Evolutionary conservation across 2,888 invertebrate genomes (phyloP).

Genomic region (Apodemia mormo): DNA sequence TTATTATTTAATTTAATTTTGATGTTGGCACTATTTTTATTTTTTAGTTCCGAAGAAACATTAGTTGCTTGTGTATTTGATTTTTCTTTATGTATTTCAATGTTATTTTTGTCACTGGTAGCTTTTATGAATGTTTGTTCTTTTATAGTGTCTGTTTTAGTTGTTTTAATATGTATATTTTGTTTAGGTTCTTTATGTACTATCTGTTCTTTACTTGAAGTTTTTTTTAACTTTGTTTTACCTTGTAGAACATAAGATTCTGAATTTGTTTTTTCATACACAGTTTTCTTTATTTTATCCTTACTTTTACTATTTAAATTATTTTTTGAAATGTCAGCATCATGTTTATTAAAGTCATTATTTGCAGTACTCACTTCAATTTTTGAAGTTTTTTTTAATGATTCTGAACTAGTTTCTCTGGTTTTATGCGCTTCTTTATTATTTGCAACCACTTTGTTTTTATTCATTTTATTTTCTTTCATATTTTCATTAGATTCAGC

Average conservation of each 20-base stretch:
- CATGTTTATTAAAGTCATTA: not conserved
- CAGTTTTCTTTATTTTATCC: not conserved
- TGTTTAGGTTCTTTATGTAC: not conserved
- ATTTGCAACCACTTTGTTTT: constrained; percentile 6
- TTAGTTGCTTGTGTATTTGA: not conserved
- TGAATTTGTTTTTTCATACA: not conserved
- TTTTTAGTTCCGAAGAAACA: not conserved
- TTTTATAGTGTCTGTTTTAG: not conserved
- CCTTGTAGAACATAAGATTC: not conserved
- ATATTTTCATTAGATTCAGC: not conserved
- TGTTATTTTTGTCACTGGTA: not conserved
- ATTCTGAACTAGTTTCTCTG: not conserved
- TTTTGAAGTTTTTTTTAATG: constrained; percentile 3
- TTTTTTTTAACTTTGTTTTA: constrained; percentile 3
- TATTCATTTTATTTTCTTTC: constrained; percentile 1
- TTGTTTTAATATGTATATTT: not conserved
- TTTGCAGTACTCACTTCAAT: not conserved
- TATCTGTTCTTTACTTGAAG: not conserved
- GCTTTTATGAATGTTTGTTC: not conserved
- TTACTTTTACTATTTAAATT: not conserved
- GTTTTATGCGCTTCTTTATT: not conserved
- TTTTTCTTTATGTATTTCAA: not conserved
- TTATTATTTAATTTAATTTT: constrained; percentile 13
- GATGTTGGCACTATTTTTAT: not conserved
- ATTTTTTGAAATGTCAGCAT: not conserved